A percentile compares a stretch with the other conserved stretches of the same genome.
Conservation (phyloP, 2,113 vertebrate genomes). For the Pollachius pollachius region DNA sequence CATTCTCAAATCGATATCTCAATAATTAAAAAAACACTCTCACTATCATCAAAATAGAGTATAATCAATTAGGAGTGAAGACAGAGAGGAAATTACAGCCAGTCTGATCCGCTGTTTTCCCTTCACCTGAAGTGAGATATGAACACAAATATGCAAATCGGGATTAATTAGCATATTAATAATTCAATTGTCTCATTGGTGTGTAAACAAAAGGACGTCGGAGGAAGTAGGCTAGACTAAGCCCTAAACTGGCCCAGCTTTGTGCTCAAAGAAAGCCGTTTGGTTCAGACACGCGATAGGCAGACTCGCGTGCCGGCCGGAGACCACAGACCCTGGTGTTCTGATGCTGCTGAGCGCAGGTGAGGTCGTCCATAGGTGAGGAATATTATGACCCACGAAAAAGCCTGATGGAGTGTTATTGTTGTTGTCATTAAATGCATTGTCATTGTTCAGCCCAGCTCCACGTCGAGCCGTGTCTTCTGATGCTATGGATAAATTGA, state of each 20-base stretch:
- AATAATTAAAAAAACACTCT: not conserved
- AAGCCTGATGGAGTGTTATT: too few species aligned
- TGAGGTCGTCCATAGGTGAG: too few species aligned
- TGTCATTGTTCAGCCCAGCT: too few species aligned
- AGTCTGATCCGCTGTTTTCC: constrained; percentile 3
- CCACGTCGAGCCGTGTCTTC: too few species aligned
- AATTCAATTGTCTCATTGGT: constrained; percentile 26
- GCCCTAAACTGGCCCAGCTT: not conserved
- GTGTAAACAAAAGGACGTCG: constrained; percentile 14
- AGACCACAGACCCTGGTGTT: too few species aligned
- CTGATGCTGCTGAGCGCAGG: too few species aligned
- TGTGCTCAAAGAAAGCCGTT: not conserved
- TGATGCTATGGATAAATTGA: too few species aligned
- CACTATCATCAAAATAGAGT: too few species aligned
- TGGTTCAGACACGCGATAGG: not conserved
- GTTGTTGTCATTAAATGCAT: too few species aligned
- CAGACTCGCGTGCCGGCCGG: too few species aligned
- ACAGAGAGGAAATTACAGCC: not conserved
- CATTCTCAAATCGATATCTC: not conserved
- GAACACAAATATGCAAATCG: constrained; percentile 36
- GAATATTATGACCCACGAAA: too few species aligned
- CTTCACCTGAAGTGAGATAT: not conserved
- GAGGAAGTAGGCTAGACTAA: constrained; percentile 4
- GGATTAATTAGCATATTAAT: constrained; percentile 48
- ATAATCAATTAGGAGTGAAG: too few species aligned